Conservation (phyloP, 2,888 invertebrate species). For the Busseola fusca region DNA sequence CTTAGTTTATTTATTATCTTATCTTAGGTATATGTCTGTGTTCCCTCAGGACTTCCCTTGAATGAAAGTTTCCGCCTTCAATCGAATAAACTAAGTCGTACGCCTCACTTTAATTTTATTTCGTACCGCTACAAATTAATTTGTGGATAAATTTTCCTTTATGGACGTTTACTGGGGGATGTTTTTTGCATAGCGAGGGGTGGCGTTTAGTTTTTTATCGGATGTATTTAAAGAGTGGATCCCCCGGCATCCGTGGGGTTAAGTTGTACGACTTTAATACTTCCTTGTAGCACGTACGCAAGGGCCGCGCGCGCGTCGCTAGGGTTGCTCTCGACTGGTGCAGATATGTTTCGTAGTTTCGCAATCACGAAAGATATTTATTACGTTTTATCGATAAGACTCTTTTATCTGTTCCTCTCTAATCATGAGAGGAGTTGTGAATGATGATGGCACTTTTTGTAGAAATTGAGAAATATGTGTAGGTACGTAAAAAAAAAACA, state of each 20-base stretch:
- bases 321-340: conserved; percentile 47
- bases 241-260: conserved; percentile 78
- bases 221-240: conserved; percentile 84
- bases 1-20: conserved; percentile 7
- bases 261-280: conserved; percentile 85
- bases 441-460: not conserved
- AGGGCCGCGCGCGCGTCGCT: conserved; percentile 52
- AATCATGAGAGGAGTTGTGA: conserved; percentile 8
- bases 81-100: conserved; percentile 44
- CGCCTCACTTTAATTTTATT: conserved; percentile 77
- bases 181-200: conserved; percentile 77
- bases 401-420: conserved; percentile 14
- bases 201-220: conserved; percentile 87
- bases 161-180: conserved; percentile 81
- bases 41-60: conserved; percentile 26
- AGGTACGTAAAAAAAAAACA: not conserved
- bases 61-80: conserved; percentile 48
- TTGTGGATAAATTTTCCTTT: conserved; percentile 88
- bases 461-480: not conserved
- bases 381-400: conserved; percentile 51
- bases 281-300: conserved; percentile 81
- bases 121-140: conserved; percentile 84
- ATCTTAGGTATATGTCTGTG: not conserved
- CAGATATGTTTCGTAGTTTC: conserved; percentile 52
- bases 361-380: conserved; percentile 56